Evolutionary conservation across 2,797 vertebrate species (phyloP), one percentile per base, ranked within the genome.

Genomic region (Columba guinea): DNA sequence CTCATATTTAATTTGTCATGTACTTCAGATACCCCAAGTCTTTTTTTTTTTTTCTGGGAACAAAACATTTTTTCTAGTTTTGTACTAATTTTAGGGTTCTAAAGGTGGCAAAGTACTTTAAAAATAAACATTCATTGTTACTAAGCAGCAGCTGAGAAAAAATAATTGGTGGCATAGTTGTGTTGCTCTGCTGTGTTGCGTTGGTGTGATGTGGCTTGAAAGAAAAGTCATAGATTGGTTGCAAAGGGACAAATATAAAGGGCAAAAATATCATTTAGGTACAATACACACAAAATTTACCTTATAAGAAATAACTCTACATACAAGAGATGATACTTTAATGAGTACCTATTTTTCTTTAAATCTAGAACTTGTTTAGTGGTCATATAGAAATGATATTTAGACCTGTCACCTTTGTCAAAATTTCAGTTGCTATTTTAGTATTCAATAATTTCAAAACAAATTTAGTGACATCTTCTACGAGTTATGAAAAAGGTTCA

Each of bases 121-220:
- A 95, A 94, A 94, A 93, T 79, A 88, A 90, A 67, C 51, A 74
- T 51, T 84, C 52, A 63, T 87, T 91, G 58, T 90, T 88, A 84
- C 51, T 48, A 76, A 0, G 6, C 34, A 84, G 71, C 65, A 93
- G 58, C 34, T 83, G 68, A 92, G 64, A 70, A 78, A 90, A 93
- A 85, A 87, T 85, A 77, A 83, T 85, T 71, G 9, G 23, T 68
- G 35, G n/a, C 0, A 1, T 48, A 92, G 39, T 60, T 75, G 12
- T 49, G 32, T 74, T 58, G 20, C 23, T 51, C 59, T 88, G 7
- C n/a, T 87, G 32, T 21, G 39, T 77, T 82, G 9, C 0, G 1
- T 39, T 70, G 56, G 14, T 34, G 23, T 52, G 41, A 70, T 35
- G 18, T 20, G 30, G 8, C 23, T 79, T 89, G n/a, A 89, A 89